phyloP scores from a whole-genome alignment of 1,140 invertebrate genomes.

The Asbolus verrucosus region DNA sequence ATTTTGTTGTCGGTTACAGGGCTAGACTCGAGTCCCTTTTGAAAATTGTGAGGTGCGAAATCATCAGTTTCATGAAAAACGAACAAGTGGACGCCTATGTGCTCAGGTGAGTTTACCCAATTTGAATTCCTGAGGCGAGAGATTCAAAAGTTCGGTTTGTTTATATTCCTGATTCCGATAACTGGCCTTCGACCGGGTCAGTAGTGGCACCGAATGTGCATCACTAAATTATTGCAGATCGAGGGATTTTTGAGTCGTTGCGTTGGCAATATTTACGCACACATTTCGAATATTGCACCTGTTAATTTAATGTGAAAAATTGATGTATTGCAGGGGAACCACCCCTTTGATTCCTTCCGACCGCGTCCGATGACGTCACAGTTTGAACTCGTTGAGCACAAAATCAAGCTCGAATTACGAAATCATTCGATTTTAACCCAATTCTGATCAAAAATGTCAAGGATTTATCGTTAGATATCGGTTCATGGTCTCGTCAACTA shows the following conservation, averaged over 20 bases:
- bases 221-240: background rate
- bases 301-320: too few relatives aligned
- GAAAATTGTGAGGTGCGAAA: slow-evolving; percentile 94
- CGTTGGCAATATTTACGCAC: background rate
- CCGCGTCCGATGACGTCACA: too few relatives aligned
- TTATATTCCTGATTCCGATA: background rate
- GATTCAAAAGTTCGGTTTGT: background rate
- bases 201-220: too few relatives aligned
- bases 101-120: slow-evolving; percentile 79
- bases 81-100: slow-evolving; percentile 96
- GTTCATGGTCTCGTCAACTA: slow-evolving; percentile 3
- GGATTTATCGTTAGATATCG: background rate
- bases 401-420: too few relatives aligned
- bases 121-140: background rate
- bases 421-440: background rate
- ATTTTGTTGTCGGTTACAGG: slow-evolving; percentile 53
- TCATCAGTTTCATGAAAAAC: slow-evolving; percentile 92
- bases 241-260: slow-evolving; percentile 4
- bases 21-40: slow-evolving; percentile 76
- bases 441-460: slow-evolving; percentile 8
- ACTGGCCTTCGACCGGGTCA: too few relatives aligned
- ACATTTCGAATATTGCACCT: too few relatives aligned
- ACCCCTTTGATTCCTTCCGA: too few relatives aligned
- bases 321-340: too few relatives aligned
- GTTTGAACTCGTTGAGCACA: too few relatives aligned